Evolutionary conservation across 2,888 invertebrate genomes (phyloP).

Genomic region (Schrankia costaestrigalis): DNA sequence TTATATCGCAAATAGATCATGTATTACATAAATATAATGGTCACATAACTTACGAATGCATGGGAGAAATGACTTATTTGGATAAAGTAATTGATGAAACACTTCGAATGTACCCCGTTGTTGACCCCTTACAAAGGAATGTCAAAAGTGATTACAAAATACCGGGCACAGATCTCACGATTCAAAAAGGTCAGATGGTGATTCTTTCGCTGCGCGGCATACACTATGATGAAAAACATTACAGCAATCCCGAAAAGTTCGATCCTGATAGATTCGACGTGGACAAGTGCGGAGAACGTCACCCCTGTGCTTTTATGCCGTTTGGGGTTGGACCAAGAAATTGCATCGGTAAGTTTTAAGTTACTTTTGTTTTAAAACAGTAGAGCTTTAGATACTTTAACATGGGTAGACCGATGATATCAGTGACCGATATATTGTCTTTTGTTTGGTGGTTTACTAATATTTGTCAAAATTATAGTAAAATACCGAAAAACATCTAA

Average conservation of each 20-base stretch:
- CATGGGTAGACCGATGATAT: too few species aligned
- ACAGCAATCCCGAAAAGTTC: constrained; percentile 61
- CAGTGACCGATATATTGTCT: too few species aligned
- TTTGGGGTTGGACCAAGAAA: constrained; percentile 30
- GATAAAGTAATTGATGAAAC: constrained; percentile 58
- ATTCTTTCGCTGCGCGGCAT: constrained; percentile 51
- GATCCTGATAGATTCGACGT: constrained; percentile 65
- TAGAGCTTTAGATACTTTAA: too few species aligned
- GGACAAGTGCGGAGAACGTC: constrained; percentile 21
- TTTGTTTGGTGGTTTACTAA: too few species aligned
- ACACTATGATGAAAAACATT: constrained; percentile 59
- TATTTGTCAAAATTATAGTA: too few species aligned
- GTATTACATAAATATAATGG: constrained; percentile 39
- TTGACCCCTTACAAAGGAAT: constrained; percentile 47
- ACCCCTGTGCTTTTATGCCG: constrained; percentile 20
- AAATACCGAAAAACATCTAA: too few species aligned
- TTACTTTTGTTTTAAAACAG: neutral
- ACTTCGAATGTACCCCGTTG: constrained; percentile 63
- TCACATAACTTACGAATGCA: constrained; percentile 32
- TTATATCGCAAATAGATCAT: constrained; percentile 47
- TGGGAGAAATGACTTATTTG: constrained; percentile 34
- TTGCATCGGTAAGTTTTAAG: constrained; percentile 9
- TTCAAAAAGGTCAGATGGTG: constrained; percentile 50
- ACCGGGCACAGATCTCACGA: constrained; percentile 43
- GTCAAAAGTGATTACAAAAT: constrained; percentile 47